Conservation (phyloP, 1,140 invertebrate genomes). For the Elymnias hypermnestra region DNA sequence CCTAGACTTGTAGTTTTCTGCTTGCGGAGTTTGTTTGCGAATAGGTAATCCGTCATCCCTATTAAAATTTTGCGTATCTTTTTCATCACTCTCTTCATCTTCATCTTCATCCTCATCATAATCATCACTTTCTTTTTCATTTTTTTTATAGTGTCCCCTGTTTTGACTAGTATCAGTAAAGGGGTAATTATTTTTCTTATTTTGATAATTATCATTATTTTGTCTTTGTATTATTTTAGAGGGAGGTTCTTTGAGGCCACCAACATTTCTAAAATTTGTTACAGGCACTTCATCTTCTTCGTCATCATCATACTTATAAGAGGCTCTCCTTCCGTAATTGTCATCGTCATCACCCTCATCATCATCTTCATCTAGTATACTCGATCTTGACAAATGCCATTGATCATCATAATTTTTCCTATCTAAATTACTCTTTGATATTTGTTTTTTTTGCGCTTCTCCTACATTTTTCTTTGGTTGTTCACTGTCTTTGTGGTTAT, state of each 20-base stretch:
- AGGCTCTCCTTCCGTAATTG: neutral
- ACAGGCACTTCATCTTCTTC: neutral
- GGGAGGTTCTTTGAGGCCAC: too few species aligned
- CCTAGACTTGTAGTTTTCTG: neutral
- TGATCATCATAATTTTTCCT: too few species aligned
- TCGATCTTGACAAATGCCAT: too few species aligned
- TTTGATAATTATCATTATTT: too few species aligned
- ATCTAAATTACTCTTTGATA: too few species aligned
- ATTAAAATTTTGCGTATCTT: constrained; percentile 2
- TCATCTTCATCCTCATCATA: neutral
- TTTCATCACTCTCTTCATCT: neutral
- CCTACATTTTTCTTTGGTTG: neutral
- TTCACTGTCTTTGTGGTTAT: neutral
- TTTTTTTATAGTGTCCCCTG: too few species aligned
- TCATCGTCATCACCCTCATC: neutral
- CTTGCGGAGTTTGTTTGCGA: neutral
- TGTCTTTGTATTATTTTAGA: too few species aligned
- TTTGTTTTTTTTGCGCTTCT: too few species aligned
- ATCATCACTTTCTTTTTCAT: neutral
- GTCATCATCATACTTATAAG: neutral
- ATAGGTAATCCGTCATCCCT: neutral
- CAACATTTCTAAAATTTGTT: too few species aligned
- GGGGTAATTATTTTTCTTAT: too few species aligned
- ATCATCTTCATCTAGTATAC: too few species aligned
- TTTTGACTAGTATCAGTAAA: too few species aligned